Base-by-base conservation (phyloP, 2,113 vertebrate species). In the Thunnus thynnus region DNA sequence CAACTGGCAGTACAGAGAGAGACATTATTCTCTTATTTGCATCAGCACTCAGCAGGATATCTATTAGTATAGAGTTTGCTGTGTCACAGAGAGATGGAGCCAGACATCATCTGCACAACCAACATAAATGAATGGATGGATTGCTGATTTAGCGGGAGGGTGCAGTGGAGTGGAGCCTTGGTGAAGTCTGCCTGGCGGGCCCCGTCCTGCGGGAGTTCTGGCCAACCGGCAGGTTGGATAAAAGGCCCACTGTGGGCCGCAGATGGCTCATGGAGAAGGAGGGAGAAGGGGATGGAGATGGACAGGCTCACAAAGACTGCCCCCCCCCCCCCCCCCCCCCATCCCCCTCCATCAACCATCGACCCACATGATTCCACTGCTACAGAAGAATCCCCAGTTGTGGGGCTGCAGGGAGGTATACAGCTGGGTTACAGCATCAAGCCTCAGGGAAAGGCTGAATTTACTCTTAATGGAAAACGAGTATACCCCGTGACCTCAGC, bases 241-340 rank as follows among this genome's bases (percentile, higher is more conserved):
- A 67, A n/a, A 75, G 83, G 44, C 83, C 89, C 64, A 51, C 91
- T 84, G 86, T 76, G 87, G 47, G 55, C 84, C 84, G 66, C 93
- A 94, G 92, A 94, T 93, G 93, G 93, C 88, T 76, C 27, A 65
- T 36, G 70, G 84, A 70, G 83, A 83, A 85, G 90, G 88, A 80
- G 75, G 80, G 71, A 86, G 61, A 78, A 68, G 62, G 58, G 82
- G 66, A 67, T 25, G n/a, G 80, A 87, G 81, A 80, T 20, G 60
- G 87, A 89, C 84, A 87, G 83, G 74, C 65, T 75, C 64, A 89
- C 82, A 92, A 89, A 79, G 85, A 62, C 78, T n/a, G 46, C 62
- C 47, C 57, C 84, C 64, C 44, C 78, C 64, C 51, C n/a, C n/a
- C n/a, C n/a, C n/a, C 20, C 78, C 64, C 51, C 58, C 41, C 65